phyloP scores from a whole-genome alignment of 1,140 invertebrate species.

The Brachionus koreanus region DNA sequence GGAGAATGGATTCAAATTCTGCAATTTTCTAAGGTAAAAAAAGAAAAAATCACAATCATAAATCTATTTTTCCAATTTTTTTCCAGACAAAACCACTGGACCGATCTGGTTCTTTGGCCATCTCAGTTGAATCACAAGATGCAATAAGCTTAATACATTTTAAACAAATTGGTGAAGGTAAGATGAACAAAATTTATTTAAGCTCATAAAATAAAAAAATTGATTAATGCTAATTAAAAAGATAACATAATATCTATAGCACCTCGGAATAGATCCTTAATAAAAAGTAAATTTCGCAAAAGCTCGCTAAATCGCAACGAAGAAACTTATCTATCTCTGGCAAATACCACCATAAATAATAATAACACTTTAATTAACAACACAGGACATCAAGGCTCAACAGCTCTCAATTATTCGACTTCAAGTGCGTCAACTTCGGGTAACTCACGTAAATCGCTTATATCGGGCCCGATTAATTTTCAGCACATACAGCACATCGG shows the following conservation, averaged over 20 bases:
- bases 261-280: conserved; percentile 8
- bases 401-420: background rate
- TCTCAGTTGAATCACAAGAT: conserved; percentile 25
- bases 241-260: conserved; percentile 26
- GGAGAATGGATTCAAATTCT: conserved; percentile 45
- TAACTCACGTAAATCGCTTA: conserved; percentile 30
- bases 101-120: background rate
- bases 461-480: conserved; percentile 36
- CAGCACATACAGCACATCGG: conserved; percentile 41
- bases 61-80: background rate
- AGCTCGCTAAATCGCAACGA: conserved; percentile 9
- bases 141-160: conserved; percentile 11
- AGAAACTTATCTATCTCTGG: conserved; percentile 25
- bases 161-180: conserved; percentile 9
- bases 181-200: background rate
- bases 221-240: background rate
- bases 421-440: conserved; percentile 8
- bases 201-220: background rate
- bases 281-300: conserved; percentile 44
- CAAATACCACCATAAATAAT: background rate
- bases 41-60: background rate
- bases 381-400: background rate
- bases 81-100: conserved; percentile 16
- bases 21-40: conserved; percentile 35
- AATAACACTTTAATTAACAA: background rate